Percentiles rank a stretch among this genome's conserved stretches.
These are phyloP conservation scores for Schlechtendalia chinensis DNA, from an alignment of 1,140 invertebrate species.

Conservation along the genomic window DNA sequence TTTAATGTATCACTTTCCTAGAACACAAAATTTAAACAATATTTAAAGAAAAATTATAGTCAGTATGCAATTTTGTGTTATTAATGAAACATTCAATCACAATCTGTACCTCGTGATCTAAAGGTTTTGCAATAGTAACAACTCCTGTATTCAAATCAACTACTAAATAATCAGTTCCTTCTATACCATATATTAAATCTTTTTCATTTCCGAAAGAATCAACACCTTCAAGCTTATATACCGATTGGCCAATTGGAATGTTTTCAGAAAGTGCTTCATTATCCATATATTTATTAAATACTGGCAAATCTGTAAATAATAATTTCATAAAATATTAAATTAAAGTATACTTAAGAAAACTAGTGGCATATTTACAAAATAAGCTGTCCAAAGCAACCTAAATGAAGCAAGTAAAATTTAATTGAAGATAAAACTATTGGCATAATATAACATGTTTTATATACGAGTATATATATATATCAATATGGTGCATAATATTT, in stretches of 20 bases:
- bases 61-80: background rate
- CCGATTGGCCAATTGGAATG: slow-evolving; percentile 70
- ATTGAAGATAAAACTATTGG: background rate
- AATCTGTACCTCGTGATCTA: slow-evolving; percentile 74
- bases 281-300: slow-evolving; percentile 70
- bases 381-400: too few species aligned
- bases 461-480: too few species aligned
- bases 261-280: slow-evolving; percentile 73
- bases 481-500: background rate
- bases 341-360: background rate
- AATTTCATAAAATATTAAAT: background rate
- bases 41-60: background rate
- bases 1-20: slow-evolving; percentile 73
- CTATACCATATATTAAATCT: slow-evolving; percentile 69
- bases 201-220: slow-evolving; percentile 75
- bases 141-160: slow-evolving; percentile 75
- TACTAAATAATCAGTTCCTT: slow-evolving; percentile 75
- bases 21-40: slow-evolving; percentile 55
- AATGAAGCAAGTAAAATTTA: background rate
- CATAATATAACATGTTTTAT: too few species aligned
- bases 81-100: background rate
- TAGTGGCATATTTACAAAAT: too few species aligned
- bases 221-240: slow-evolving; percentile 73
- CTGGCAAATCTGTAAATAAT: slow-evolving; percentile 56
- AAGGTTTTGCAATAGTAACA: slow-evolving; percentile 71